These are phyloP conservation scores for Sitobion miscanthi DNA, from an alignment of 1,140 invertebrate genomes.

Conservation along the genomic window DNA sequence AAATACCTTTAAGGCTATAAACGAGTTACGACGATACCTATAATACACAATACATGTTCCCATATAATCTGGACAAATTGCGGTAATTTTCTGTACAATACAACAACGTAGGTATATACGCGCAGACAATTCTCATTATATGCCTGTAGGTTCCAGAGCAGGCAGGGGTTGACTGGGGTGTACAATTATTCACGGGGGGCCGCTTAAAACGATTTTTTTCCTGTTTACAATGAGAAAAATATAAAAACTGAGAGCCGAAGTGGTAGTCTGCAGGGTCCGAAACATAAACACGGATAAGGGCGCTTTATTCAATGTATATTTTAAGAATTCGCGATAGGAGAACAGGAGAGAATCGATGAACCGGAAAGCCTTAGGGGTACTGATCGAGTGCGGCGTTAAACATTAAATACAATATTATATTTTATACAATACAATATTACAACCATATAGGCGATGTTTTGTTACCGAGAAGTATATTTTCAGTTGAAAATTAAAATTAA, in stretches of 20 bases:
- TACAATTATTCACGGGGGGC: not conserved
- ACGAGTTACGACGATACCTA: not conserved
- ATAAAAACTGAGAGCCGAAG: not conserved
- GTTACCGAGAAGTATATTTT: no score
- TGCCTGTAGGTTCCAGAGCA: not conserved
- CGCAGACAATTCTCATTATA: not conserved
- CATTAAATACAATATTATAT: no score
- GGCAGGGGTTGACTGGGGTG: not conserved
- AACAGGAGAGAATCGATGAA: not conserved
- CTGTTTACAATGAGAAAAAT: not conserved
- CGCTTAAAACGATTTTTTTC: not conserved
- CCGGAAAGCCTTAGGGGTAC: not conserved
- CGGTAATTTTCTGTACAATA: not conserved
- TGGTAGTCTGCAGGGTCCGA: not conserved
- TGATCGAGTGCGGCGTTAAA: no score
- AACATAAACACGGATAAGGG: not conserved
- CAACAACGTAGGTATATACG: not conserved
- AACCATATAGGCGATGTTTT: not conserved
- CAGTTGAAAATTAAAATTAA: no score
- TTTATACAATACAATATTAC: no score
- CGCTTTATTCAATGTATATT: not conserved
- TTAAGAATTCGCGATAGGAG: not conserved
- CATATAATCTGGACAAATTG: slow-evolving; percentile 1
- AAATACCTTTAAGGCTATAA: not conserved
- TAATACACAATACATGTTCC: not conserved